Conservation (phyloP, 2,888 invertebrate genomes). For the Acronicta aceris region DNA sequence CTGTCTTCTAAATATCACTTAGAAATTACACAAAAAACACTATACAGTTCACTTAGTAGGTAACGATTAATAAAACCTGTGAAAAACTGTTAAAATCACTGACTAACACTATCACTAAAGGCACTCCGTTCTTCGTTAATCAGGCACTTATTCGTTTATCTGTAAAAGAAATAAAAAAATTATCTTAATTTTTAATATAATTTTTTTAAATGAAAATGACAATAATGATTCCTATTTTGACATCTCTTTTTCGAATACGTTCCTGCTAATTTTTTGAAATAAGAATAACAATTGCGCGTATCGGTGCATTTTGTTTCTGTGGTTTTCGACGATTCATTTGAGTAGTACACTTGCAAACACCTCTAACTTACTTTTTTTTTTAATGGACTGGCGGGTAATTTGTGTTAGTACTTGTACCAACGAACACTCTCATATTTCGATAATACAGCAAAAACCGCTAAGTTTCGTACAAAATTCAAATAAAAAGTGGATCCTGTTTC, state of each 20-base stretch:
- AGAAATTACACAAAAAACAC: constrained; percentile 63
- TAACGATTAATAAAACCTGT: constrained; percentile 57
- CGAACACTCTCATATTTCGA: too few species aligned
- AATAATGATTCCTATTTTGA: too few species aligned
- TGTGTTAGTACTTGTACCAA: too few species aligned
- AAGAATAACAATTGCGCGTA: not conserved
- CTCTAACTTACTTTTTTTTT: too few species aligned
- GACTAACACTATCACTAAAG: constrained; percentile 77
- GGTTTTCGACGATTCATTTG: not conserved
- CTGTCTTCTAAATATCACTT: constrained; percentile 56
- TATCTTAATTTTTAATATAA: too few species aligned
- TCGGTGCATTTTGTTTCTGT: constrained; percentile 36
- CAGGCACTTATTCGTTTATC: constrained; percentile 78
- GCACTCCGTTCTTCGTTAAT: constrained; percentile 73
- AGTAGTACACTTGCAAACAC: too few species aligned
- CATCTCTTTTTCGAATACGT: constrained; percentile 17
- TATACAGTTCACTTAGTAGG: constrained; percentile 59
- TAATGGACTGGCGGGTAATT: too few species aligned
- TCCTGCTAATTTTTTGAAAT: constrained; percentile 12
- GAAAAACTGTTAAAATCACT: constrained; percentile 64
- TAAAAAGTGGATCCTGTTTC: too few species aligned
- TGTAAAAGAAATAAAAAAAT: constrained; percentile 63
- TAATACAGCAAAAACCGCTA: too few species aligned
- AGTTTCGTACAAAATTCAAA: too few species aligned
- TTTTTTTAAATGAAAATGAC: not conserved